Base-by-base conservation (phyloP, 1,140 invertebrate species). In the Drosophila pseudoananassae region DNA sequence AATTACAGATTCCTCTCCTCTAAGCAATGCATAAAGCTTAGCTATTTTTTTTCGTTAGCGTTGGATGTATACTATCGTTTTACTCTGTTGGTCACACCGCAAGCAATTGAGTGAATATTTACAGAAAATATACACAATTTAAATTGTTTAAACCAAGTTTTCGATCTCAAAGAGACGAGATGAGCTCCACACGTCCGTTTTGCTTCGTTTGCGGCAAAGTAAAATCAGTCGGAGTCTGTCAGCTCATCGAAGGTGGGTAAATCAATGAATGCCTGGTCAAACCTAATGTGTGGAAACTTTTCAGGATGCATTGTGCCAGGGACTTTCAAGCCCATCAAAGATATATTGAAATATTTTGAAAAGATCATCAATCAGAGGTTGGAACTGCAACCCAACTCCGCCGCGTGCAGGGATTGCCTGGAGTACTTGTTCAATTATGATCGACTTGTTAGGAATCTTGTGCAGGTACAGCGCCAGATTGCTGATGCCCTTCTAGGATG, bases 301-400 rank as follows among this genome's bases (percentile, higher is more conserved):
- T 78, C 65, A 84, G 81, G 81, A 23, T 85, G 81, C 51, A 85
- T 85, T 10, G 81, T 85, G 23, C 81, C 81, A 23, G 81, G 81
- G 12, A 85, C 81, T 6, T 85, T 85, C n/a, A 85, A 85, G 49
- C 81, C 81, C 1, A 85, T 85, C 8, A 85, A 85, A 47, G 81
- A 87, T 47, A 85, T 85, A 33, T 23, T 85, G 0, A 85, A 85
- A 45, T 78, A 85, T 27, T 85, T 85, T 45, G 81, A 85, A 25
- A 85, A 82, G 46, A 80, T 85, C 8, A 85, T 85, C 8, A 87
- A 85, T 49, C 81, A 82, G 23, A 74, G 77, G 2, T 43, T 85
- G 60, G 81, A 82, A 0, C 31, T 85, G n/a, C 40, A 45, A 6
- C 82, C 81, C 7, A 81, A 47, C 7, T 85, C 81, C 0, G 29